Evolutionary conservation across 2,113 vertebrate species (phyloP), one percentile per base, ranked within the genome.

Genomic region (Cyanoderma ruficeps): DNA sequence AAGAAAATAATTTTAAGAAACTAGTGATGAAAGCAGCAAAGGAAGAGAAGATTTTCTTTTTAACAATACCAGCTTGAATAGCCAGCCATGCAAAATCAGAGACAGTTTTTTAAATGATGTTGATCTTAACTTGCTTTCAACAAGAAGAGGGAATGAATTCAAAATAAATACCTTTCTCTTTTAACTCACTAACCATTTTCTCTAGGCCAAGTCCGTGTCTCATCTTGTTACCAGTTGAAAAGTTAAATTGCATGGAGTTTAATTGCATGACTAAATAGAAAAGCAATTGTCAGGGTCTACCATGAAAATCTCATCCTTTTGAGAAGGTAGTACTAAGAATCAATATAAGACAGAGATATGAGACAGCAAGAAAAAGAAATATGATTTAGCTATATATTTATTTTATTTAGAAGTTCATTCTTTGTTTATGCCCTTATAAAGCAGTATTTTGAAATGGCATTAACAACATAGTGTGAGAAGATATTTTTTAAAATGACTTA

Each of bases 401-500:
- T 88, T 24, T 92, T 87, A 30, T 65, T 93, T 90, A 68, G 1
- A 27, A 96, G 71, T 92, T 90, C 60, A 77, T 91, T 86, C 14
- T 22, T 72, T 70, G 65, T 87, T 95, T 91, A 96, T 84, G 24
- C n/a, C 44, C 35, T 79, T 82, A 71, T 27, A 89, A 94, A 87
- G 20, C 41, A 87, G 46, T 80, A 80, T 94, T 97, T 95, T 33
- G 30, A 84, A 94, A 82, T 23, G 15, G 24, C 15, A 80, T 93
- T 96, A 96, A 71, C 57, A 86, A 41, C 41, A 52, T 70, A 44
- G 81, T 74, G 68, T 49, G 72, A 96, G 60, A 91, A 90, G 57
- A 79, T 74, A 59, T 95, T 94, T 97, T 92, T 83, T 21, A 49
- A 96, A 96, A 97, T 88, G 18, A 85, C 87, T 96, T 47, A 80